phyloP scores from a whole-genome alignment of 2,797 vertebrate species.

The Adrianichthys oophorus region DNA sequence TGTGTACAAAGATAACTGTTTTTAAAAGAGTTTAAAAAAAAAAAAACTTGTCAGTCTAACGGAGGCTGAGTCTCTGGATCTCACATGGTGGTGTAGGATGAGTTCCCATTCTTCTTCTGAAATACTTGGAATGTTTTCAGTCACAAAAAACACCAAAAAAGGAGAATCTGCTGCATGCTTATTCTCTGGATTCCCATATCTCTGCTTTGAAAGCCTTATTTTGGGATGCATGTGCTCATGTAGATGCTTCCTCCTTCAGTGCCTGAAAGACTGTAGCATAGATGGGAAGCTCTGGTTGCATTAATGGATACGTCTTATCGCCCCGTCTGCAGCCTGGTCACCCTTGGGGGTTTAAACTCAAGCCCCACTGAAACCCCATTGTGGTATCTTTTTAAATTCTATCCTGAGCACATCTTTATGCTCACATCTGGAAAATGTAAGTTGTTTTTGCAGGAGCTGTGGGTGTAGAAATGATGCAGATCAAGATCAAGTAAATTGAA shows the following conservation, averaged over 20 bases:
- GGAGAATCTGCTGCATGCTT: not conserved
- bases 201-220: slow-evolving; percentile 66
- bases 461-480: not conserved
- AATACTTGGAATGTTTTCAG: not conserved
- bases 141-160: slow-evolving; percentile 25
- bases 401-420: slow-evolving; percentile 1
- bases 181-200: slow-evolving; percentile 20
- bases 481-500: not conserved
- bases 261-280: slow-evolving; percentile 55
- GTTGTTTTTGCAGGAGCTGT: slow-evolving; percentile 2
- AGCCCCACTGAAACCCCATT: not conserved
- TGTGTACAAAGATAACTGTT: slow-evolving; percentile 30
- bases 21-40: slow-evolving; percentile 21
- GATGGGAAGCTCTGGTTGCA: slow-evolving; percentile 5
- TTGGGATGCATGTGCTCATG: slow-evolving; percentile 46
- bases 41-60: slow-evolving; percentile 16
- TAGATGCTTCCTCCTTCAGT: slow-evolving; percentile 56
- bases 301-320: not conserved
- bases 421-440: not conserved
- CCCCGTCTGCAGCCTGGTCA: slow-evolving; percentile 3
- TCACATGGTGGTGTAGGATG: slow-evolving; percentile 4
- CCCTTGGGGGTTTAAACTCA: slow-evolving; percentile 5
- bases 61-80: not conserved
- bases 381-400: slow-evolving; percentile 10
- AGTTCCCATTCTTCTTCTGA: not conserved